These are phyloP conservation scores for Nipponia nippon DNA, from an alignment of 2,113 vertebrate genomes.

Conservation along the genomic window DNA sequence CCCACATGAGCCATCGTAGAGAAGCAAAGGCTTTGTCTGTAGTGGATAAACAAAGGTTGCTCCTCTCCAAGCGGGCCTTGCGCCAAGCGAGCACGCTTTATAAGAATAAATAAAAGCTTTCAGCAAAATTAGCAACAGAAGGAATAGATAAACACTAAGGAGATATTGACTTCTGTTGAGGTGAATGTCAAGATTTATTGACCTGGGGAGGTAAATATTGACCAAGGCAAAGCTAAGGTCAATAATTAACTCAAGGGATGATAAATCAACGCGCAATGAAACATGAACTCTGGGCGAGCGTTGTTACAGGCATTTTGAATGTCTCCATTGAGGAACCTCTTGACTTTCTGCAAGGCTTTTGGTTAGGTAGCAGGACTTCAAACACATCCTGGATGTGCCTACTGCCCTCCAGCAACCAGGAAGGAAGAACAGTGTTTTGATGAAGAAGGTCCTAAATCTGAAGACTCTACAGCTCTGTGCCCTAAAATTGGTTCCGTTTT, in stretches of 20 bases:
- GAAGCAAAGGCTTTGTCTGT: neutral
- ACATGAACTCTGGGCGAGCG: neutral
- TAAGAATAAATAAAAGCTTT: constrained; percentile 52
- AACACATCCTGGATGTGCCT: rapidly evolving
- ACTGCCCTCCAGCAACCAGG: neutral
- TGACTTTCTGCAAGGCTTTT: neutral
- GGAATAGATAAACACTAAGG: constrained; percentile 67
- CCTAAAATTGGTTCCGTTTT: neutral
- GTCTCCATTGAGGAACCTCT: neutral
- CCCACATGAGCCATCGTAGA: rapidly evolving
- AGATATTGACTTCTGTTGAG: constrained; percentile 65
- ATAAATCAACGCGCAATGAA: constrained; percentile 40
- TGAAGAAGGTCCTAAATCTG: neutral
- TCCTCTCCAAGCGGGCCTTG: neutral
- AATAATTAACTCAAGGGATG: constrained; percentile 59
- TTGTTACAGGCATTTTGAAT: neutral
- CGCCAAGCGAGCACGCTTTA: neutral
- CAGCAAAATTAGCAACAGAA: constrained; percentile 54
- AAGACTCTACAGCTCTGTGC: neutral
- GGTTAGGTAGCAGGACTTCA: neutral
- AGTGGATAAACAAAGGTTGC: neutral
- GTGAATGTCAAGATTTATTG: constrained; percentile 68
- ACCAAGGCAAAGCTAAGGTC: constrained; percentile 65
- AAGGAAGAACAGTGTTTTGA: rapidly evolving
- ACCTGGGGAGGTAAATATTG: constrained; percentile 64